These are phyloP conservation scores for Phymatocera aterrima DNA, from an alignment of 2,888 invertebrate species.

Conservation along the genomic window DNA sequence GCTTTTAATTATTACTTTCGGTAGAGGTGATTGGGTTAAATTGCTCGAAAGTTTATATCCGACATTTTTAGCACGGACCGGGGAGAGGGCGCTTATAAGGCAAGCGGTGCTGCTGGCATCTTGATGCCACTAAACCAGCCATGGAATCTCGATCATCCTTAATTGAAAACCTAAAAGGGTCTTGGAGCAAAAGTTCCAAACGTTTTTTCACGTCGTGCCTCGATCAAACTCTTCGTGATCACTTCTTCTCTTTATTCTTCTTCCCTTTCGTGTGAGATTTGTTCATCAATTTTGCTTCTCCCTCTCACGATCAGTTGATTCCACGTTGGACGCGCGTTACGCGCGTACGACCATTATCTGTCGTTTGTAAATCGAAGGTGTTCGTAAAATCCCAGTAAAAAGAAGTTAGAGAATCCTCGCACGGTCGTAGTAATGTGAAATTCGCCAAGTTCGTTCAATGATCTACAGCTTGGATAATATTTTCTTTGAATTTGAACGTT, in stretches of 20 bases:
- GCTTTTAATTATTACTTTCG: constrained; percentile 47
- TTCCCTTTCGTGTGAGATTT: no score
- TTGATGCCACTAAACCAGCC: constrained; percentile 6
- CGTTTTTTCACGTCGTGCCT: neutral
- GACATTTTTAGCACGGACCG: constrained; percentile 36
- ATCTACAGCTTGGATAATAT: constrained; percentile 51
- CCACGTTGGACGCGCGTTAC: no score
- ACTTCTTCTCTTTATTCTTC: neutral
- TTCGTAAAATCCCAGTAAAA: neutral
- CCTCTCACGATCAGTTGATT: no score
- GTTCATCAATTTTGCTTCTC: no score
- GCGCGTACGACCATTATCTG: no score
- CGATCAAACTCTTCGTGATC: neutral
- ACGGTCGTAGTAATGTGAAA: no score
- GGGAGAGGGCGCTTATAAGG: neutral
- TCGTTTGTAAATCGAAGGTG: neutral
- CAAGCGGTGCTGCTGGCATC: neutral
- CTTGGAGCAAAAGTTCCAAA: neutral
- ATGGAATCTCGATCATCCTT: constrained; percentile 16
- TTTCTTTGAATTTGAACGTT: constrained; percentile 62
- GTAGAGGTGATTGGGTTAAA: constrained; percentile 48
- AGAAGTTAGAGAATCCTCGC: neutral
- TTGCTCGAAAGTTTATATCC: constrained; percentile 47
- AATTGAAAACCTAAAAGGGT: constrained; percentile 25
- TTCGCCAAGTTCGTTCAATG: neutral